Evolutionary conservation across 2,113 vertebrate species (phyloP).

Genomic region (Hydrolagus affinis): DNA sequence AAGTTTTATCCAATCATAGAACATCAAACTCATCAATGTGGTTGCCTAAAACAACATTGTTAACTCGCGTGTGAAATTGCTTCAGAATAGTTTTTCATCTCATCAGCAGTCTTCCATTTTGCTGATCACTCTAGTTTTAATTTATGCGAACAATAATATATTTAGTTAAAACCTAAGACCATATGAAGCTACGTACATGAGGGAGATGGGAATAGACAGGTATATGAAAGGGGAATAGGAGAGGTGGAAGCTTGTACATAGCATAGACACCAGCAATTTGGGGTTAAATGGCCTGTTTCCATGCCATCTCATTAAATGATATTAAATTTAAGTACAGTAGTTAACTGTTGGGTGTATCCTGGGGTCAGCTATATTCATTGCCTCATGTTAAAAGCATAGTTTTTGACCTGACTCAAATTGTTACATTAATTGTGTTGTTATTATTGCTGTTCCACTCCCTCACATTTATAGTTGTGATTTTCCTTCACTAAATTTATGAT

Average conservation of each 20-base stretch:
- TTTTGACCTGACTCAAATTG: no score
- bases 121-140: not conserved
- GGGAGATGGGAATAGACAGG: no score
- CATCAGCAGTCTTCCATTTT: not conserved
- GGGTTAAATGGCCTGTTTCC: no score
- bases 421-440: no score
- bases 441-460: not conserved
- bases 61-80: no score
- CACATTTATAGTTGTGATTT: not conserved
- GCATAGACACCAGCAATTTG: no score
- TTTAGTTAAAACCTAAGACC: not conserved
- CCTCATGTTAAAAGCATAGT: no score
- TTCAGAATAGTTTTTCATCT: not conserved
- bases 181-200: not conserved
- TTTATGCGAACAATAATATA: not conserved
- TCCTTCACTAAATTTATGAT: not conserved
- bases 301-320: no score
- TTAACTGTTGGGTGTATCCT: no score
- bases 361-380: no score
- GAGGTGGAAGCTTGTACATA: no score
- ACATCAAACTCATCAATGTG: not conserved
- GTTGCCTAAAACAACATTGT: not conserved
- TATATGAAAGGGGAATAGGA: not conserved
- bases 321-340: no score
- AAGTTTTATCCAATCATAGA: not conserved